Base-by-base conservation (phyloP, 1,140 invertebrate species). In the Limonius californicus region DNA sequence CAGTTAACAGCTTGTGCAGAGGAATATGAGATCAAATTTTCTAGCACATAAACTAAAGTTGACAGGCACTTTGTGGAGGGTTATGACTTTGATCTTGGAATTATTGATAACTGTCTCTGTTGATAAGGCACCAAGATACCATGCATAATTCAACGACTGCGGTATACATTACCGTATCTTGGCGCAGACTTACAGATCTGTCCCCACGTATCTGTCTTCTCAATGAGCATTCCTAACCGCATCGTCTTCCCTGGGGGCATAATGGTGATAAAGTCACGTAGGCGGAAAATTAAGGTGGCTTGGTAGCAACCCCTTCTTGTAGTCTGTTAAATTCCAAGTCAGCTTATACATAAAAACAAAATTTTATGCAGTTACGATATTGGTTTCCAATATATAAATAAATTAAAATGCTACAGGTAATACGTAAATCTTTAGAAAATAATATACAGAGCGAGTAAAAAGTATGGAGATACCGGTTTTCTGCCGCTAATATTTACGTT, bases 181-280 rank as follows among this genome's bases (percentile, higher is more conserved):
- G 20, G 45, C 20, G 45, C 45, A 18, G 45, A 50, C 45, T 50
- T 50, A 50, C 16, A 50, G 16, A 50, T 50, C 16, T 19, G 20
- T 39, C 35, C 35, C 35, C 35, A 39, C 35, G 45, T 50, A 50
- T 50, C 20, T 19, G 45, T 50, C 45, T 50, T 50, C 45, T 50
- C 45, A 50, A 50, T 50, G 45, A 50, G 45, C 45, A 50, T 50
- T 50, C 20, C 45, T 50, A 50, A 50, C 45, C 45, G 45, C 20
- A 50, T 50, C 45, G 16, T 21, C 45, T 18, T 50, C 45, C 45
- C 45, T 11, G 7, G 45, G 45, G 45, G 20, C 45, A 50, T 50
- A 50, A 50, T 50, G 16, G 45, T 18, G 45, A 21, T 50, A 21
- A 50, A 50, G 45, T 50, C 45, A 50, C 45, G 45, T 50, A 50